Percentiles rank a stretch among this genome's conserved stretches.
phyloP scores from a whole-genome alignment of 2,888 invertebrate species.

The Drosophila monieri region DNA sequence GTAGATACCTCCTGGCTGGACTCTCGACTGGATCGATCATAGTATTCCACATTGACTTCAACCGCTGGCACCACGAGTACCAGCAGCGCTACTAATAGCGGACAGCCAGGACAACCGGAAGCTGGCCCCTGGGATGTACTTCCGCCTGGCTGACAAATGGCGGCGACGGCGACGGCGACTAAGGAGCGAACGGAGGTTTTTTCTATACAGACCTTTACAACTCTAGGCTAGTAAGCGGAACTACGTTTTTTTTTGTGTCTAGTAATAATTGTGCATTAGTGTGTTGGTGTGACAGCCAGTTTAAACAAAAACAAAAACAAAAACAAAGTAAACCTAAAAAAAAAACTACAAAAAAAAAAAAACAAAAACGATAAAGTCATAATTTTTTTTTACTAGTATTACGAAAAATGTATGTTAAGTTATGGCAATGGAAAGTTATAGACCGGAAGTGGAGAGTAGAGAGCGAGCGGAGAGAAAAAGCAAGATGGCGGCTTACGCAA shows the following conservation, averaged over 20 bases:
- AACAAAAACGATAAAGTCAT: constrained; percentile 18
- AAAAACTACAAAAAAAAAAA: constrained; percentile 7
- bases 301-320: constrained; percentile 24
- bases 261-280: constrained; percentile 65
- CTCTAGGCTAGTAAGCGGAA: constrained; percentile 66
- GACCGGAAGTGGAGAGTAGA: constrained; percentile 7
- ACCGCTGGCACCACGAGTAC: constrained; percentile 98
- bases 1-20: constrained; percentile 97
- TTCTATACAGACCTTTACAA: constrained; percentile 70
- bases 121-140: constrained; percentile 22
- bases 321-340: constrained; percentile 17
- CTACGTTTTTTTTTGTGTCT: constrained; percentile 71
- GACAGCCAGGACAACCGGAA: constrained; percentile 11
- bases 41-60: constrained; percentile 99
- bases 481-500: constrained; percentile 62
- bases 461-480: neutral
- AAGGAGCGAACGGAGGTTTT: constrained; percentile 17
- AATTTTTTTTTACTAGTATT: constrained; percentile 48
- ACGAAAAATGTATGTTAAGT: constrained; percentile 44
- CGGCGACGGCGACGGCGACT: too few relatives aligned
- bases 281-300: constrained; percentile 61
- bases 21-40: constrained; percentile 98
- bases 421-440: constrained; percentile 33
- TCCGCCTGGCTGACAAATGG: too few relatives aligned
- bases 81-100: constrained; percentile 92